Evolutionary conservation across 2,888 invertebrate species (phyloP).

Genomic region (Brachypterus glaber): DNA sequence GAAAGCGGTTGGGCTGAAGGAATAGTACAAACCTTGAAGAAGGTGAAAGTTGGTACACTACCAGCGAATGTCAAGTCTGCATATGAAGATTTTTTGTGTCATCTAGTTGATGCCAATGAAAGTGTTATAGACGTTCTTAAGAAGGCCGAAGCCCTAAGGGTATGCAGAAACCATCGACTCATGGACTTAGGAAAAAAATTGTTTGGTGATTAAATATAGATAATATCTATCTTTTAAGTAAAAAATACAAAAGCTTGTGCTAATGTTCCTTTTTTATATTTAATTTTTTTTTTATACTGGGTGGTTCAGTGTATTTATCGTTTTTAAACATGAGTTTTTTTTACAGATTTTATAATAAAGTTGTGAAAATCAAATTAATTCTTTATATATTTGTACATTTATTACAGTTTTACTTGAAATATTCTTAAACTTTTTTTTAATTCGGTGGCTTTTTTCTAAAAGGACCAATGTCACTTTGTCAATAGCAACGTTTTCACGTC

Average conservation of each 20-base stretch:
- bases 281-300: no score
- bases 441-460: no score
- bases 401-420: no score
- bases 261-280: constrained; percentile 8
- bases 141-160: constrained; percentile 71
- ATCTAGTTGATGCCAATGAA: constrained; percentile 69
- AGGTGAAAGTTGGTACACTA: constrained; percentile 73
- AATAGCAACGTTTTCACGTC: no score
- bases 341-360: no score
- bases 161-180: constrained; percentile 77
- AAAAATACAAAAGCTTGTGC: constrained; percentile 8
- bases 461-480: no score
- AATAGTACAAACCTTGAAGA: constrained; percentile 69
- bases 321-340: constrained; percentile 1
- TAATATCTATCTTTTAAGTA: constrained; percentile 8
- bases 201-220: constrained; percentile 62
- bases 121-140: constrained; percentile 66
- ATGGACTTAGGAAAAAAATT: constrained; percentile 84
- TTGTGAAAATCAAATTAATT: no score
- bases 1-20: constrained; percentile 93
- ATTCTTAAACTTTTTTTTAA: no score
- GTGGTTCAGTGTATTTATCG: no score
- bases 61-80: constrained; percentile 80
- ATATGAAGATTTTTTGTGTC: constrained; percentile 81
- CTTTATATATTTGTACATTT: no score